Conservation (phyloP, 1,140 invertebrate genomes). For the Manduca sexta region DNA sequence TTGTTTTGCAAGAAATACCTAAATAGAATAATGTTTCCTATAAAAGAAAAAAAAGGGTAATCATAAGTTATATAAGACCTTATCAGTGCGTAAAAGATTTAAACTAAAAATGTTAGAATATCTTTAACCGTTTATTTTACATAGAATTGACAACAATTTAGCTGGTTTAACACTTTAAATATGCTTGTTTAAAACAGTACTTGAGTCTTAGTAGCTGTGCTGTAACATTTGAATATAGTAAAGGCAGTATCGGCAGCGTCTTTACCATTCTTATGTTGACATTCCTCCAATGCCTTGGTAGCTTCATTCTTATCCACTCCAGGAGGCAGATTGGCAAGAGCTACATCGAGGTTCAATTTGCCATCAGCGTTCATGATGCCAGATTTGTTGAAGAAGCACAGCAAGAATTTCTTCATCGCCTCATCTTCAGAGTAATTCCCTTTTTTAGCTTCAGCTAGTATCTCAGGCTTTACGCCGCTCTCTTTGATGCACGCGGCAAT, state of each 20-base stretch:
- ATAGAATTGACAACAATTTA: too few relatives aligned
- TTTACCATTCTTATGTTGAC: constrained; percentile 53
- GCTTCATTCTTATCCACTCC: constrained; percentile 46
- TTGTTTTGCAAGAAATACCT: too few relatives aligned
- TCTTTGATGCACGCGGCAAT: constrained; percentile 49
- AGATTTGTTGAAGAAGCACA: constrained; percentile 62
- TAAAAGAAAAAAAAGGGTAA: too few relatives aligned
- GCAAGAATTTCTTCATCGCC: constrained; percentile 52
- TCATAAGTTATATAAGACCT: too few relatives aligned
- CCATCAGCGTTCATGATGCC: constrained; percentile 50
- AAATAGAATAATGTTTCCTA: too few relatives aligned
- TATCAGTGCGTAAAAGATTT: too few relatives aligned
- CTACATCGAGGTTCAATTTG: constrained; percentile 50
- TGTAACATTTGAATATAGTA: constrained; percentile 70
- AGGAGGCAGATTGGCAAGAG: constrained; percentile 48
- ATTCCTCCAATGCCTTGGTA: constrained; percentile 51
- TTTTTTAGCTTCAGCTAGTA: constrained; percentile 51
- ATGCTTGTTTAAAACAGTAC: constrained; percentile 24
- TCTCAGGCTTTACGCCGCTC: constrained; percentile 43
- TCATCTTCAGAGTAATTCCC: constrained; percentile 55
- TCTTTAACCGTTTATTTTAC: too few relatives aligned
- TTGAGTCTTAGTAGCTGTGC: constrained; percentile 47
- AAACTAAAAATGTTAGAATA: too few relatives aligned
- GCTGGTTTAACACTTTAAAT: too few relatives aligned
- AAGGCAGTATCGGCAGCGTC: constrained; percentile 62